Evolutionary conservation across 1,140 invertebrate species (phyloP).

Genomic region (Metopolophium dirhodum): DNA sequence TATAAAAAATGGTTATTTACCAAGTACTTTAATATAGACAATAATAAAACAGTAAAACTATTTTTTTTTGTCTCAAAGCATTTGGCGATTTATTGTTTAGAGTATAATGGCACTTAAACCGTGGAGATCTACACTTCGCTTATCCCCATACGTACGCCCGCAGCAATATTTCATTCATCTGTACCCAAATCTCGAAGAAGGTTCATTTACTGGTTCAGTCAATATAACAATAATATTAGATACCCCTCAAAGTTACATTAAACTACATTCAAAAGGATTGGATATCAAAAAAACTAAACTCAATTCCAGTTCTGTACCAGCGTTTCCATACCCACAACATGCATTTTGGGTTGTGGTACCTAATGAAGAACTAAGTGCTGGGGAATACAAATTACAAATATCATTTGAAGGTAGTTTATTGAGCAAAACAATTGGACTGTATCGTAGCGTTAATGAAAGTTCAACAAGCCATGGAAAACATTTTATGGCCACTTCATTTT

Average conservation of each 20-base stretch:
- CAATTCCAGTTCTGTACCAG: slow-evolving; percentile 2
- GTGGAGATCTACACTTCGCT: slow-evolving; percentile 65
- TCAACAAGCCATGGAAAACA: slow-evolving; percentile 66
- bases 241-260: slow-evolving; percentile 69
- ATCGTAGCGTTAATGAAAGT: slow-evolving; percentile 75
- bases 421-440: too few relatives aligned
- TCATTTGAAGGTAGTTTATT: slow-evolving; percentile 78
- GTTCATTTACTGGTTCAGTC: slow-evolving; percentile 75
- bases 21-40: too few relatives aligned
- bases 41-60: neutral
- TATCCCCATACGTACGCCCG: slow-evolving; percentile 74
- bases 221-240: slow-evolving; percentile 72
- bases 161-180: slow-evolving; percentile 77
- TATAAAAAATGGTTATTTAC: neutral
- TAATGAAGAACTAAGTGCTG: slow-evolving; percentile 65
- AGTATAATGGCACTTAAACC: slow-evolving; percentile 33
- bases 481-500: slow-evolving; percentile 86
- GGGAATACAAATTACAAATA: slow-evolving; percentile 70
- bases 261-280: slow-evolving; percentile 75
- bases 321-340: slow-evolving; percentile 67
- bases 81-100: slow-evolving; percentile 26
- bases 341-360: slow-evolving; percentile 74
- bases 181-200: slow-evolving; percentile 74
- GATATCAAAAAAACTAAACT: slow-evolving; percentile 63
- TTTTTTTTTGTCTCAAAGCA: neutral